Conservation (phyloP, 1,140 invertebrate genomes). For the Sinonovacula constricta region DNA sequence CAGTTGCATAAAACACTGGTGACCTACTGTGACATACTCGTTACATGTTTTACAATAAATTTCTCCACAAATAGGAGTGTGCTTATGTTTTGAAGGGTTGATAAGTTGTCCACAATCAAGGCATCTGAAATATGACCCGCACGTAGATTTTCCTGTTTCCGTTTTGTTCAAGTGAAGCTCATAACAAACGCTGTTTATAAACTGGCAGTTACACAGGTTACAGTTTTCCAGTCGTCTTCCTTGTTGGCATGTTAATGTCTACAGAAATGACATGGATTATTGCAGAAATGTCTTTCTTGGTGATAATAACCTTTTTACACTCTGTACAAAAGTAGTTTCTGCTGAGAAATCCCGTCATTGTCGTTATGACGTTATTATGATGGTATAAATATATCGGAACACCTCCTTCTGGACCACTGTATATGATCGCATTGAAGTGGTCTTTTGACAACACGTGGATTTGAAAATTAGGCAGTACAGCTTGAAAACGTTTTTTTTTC, state of each 20-base stretch:
- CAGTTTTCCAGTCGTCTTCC: not conserved
- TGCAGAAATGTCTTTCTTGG: constrained; percentile 14
- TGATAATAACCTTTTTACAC: constrained; percentile 11
- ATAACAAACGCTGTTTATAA: constrained; percentile 5
- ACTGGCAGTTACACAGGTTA: not conserved
- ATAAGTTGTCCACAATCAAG: not conserved
- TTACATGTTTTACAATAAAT: constrained; percentile 14
- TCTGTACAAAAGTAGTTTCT: not conserved
- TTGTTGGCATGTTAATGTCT: not conserved
- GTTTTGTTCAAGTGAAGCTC: not conserved
- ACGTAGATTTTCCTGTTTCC: constrained; percentile 5
- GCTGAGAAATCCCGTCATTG: constrained; percentile 2
- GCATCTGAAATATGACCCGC: not conserved
- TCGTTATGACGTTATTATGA: constrained; percentile 18
- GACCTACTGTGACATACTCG: constrained; percentile 4
- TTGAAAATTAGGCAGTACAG: constrained; percentile 16
- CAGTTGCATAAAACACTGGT: constrained; percentile 12
- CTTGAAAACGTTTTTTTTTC: constrained; percentile 28
- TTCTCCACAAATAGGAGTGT: constrained; percentile 11
- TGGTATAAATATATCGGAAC: constrained; percentile 11
- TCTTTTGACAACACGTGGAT: constrained; percentile 32
- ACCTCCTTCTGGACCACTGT: constrained; percentile 15
- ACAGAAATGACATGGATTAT: constrained; percentile 15
- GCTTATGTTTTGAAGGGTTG: not conserved
- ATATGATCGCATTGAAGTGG: constrained; percentile 21